A percentile compares a stretch with the other conserved stretches of the same genome.
These are phyloP conservation scores for Euura saliciscinereae DNA, from an alignment of 1,140 invertebrate genomes.

Conservation along the genomic window DNA sequence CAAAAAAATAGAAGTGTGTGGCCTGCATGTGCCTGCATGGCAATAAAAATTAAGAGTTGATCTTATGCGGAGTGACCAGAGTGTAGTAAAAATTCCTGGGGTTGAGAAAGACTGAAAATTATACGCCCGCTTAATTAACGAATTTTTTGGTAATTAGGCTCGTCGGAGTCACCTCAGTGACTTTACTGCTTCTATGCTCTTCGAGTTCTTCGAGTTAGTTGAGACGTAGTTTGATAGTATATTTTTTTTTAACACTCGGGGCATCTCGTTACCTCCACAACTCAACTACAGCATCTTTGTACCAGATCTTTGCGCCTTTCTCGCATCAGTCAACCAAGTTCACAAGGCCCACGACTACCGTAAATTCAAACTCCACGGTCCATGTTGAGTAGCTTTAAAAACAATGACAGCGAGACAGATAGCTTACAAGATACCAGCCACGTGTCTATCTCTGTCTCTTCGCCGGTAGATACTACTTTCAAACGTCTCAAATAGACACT, in stretches of 20 bases:
- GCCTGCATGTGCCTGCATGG: background rate
- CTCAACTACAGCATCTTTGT: background rate
- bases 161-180: background rate
- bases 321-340: constrained; percentile 2
- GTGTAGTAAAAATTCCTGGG: background rate
- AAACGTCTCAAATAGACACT: too few relatives aligned
- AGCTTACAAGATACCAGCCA: background rate
- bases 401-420: constrained; percentile 1
- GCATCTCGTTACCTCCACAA: background rate
- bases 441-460: background rate
- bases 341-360: background rate
- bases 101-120: background rate
- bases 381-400: background rate
- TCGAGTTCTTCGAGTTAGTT: too few relatives aligned
- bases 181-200: background rate
- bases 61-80: background rate
- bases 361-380: background rate
- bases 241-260: background rate
- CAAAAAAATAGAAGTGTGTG: too few relatives aligned
- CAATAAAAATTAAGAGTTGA: background rate
- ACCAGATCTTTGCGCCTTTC: background rate
- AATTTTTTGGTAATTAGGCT: constrained; percentile 37
- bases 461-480: too few relatives aligned
- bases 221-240: background rate
- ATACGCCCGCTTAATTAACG: constrained; percentile 7